A percentile compares a stretch with the other conserved stretches of the same genome.
Conservation (phyloP, 2,888 invertebrate genomes). For the Xylocampa areola region DNA sequence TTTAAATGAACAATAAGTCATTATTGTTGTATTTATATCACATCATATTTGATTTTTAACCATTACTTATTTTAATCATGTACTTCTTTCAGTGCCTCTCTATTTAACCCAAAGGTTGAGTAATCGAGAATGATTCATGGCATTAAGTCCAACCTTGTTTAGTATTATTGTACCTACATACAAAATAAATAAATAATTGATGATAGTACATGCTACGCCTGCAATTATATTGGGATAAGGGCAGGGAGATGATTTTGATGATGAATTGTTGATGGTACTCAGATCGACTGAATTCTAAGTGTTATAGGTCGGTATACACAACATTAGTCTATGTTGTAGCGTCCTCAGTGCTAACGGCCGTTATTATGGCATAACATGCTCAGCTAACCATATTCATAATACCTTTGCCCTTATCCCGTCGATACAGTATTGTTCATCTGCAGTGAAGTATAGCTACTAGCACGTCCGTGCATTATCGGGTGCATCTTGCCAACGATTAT, state of each 20-base stretch:
- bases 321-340: slow-evolving; percentile 1
- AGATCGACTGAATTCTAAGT: no score
- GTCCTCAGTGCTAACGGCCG: slow-evolving; percentile 21
- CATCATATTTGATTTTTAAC: background rate
- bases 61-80: no score
- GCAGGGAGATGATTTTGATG: no score
- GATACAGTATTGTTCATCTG: slow-evolving; percentile 64
- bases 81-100: no score
- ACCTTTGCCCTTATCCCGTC: slow-evolving; percentile 44
- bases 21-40: no score
- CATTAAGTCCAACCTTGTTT: background rate
- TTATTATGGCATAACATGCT: slow-evolving; percentile 30
- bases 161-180: no score
- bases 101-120: no score
- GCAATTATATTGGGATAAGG: no score
- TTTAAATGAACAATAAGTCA: slow-evolving; percentile 23
- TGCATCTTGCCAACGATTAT: slow-evolving; percentile 72
- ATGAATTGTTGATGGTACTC: no score
- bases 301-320: slow-evolving; percentile 7
- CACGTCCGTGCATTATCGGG: slow-evolving; percentile 60
- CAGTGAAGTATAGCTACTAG: slow-evolving; percentile 58
- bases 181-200: no score
- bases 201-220: no score
- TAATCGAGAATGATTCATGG: no score
- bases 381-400: slow-evolving; percentile 49